Percentiles rank a stretch among this genome's conserved stretches.
phyloP scores from a whole-genome alignment of 2,113 vertebrate genomes.

The Otocyon megalotis region DNA sequence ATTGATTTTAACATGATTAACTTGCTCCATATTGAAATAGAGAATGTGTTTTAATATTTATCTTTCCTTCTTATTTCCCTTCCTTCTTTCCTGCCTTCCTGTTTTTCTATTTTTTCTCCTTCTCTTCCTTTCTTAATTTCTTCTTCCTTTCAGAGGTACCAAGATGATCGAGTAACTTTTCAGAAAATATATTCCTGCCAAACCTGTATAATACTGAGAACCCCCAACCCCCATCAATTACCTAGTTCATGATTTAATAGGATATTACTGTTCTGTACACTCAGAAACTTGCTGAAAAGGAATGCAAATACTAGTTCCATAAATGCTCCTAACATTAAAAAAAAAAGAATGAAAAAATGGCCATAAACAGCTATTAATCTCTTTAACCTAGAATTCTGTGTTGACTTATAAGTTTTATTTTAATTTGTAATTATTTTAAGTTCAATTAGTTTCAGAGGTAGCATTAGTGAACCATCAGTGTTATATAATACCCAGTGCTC shows the following conservation, averaged over 20 bases:
- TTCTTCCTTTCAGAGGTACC: neutral
- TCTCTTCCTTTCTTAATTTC: neutral
- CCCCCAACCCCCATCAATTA: neutral
- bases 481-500: no score
- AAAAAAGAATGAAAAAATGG: neutral
- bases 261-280: neutral
- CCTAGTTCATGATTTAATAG: neutral
- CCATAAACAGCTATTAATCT: neutral
- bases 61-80: neutral
- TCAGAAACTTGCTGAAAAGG: constrained; percentile 29
- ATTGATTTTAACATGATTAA: neutral
- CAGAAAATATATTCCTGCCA: neutral
- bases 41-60: neutral
- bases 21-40: neutral
- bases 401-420: neutral
- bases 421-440: no score
- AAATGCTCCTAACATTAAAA: neutral
- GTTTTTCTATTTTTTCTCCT: no score
- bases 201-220: neutral
- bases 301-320: neutral
- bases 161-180: neutral
- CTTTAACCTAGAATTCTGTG: neutral
- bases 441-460: no score
- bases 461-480: no score
- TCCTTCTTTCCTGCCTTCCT: no score